phyloP scores from a whole-genome alignment of 2,888 invertebrate genomes.

The Melinopterus prodromus region DNA sequence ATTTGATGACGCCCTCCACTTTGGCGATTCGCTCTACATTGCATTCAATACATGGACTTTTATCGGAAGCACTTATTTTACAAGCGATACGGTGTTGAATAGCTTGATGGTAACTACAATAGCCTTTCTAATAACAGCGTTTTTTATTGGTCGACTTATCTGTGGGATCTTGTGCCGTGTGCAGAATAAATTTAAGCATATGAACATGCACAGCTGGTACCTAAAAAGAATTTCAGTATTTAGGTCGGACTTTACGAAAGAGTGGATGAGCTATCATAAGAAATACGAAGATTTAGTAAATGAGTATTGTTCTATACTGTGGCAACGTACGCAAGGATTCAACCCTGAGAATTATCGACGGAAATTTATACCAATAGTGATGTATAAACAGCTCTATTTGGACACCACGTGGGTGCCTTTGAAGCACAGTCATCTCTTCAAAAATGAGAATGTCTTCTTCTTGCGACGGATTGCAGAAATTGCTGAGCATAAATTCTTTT shows the following conservation, averaged over 20 bases:
- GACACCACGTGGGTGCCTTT: constrained; percentile 39
- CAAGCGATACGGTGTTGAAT: constrained; percentile 17
- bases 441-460: constrained; percentile 38
- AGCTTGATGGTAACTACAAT: constrained; percentile 12
- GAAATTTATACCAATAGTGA: constrained; percentile 34
- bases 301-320: constrained; percentile 22
- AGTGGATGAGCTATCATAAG: constrained; percentile 33
- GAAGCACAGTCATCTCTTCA: constrained; percentile 43
- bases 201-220: constrained; percentile 27
- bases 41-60: constrained; percentile 16
- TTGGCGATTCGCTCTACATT: constrained; percentile 10
- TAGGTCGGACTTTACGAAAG: constrained; percentile 17
- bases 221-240: constrained; percentile 16
- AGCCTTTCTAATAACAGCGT: constrained; percentile 10
- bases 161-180: constrained; percentile 22
- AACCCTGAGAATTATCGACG: constrained; percentile 12
- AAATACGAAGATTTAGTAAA: constrained; percentile 25
- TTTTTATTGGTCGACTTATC: constrained; percentile 17
- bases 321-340: constrained; percentile 33
- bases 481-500: constrained; percentile 34
- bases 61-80: constrained; percentile 5
- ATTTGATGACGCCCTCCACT: background rate
- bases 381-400: constrained; percentile 38
- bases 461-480: constrained; percentile 34
- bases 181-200: constrained; percentile 15